Evolutionary conservation across 2,797 vertebrate genomes (phyloP), one percentile per base, ranked within the genome.

Genomic region (Pangasius krempfi): DNA sequence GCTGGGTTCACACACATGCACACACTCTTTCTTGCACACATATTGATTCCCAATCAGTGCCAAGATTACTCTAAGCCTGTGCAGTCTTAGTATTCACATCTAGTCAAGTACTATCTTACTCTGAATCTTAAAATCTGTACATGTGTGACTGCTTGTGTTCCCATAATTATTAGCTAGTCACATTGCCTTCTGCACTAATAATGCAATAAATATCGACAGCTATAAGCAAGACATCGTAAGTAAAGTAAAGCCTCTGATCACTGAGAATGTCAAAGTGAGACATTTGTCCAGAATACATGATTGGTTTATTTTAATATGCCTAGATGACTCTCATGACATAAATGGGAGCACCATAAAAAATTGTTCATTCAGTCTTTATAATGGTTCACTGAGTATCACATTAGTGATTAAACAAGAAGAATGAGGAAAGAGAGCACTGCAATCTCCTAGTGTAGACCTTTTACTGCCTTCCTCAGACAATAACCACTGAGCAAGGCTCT

Each of bases 281-380:
- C 93, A 93, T 93, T 94, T 92, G 92, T 91, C 85, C 91, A 93
- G 92, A 80, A 94, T 94, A 94, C 91, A 94, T 93, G 93, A 95
- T 95, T 95, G 94, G 94, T 95, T 96, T 95, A 94, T 95, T 96
- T 94, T 94, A 95, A 96, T 94, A 94, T 93, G 93, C 91, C 75
- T 91, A 93, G 72, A 94, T 95, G 93, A 93, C 93, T 91, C 92
- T 95, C 95, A 92, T 95, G 95, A 95, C 95, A 95, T 94, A 96
- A 96, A 96, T 96, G 90, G 93, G 94, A 92, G 91, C 91, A 86
- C 90, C 86, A 86, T 94, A 95, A 96, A 92, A 96, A 94, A 95
- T 93, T 89, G 93, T 94, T 96, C 95, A 96, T 94, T 96, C 94
- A 92, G 93, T 90, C 94, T 91, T 92, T 54, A 91, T 92, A 92